Conservation (phyloP, 2,797 vertebrate species). For the Astyanax mexicanus region DNA sequence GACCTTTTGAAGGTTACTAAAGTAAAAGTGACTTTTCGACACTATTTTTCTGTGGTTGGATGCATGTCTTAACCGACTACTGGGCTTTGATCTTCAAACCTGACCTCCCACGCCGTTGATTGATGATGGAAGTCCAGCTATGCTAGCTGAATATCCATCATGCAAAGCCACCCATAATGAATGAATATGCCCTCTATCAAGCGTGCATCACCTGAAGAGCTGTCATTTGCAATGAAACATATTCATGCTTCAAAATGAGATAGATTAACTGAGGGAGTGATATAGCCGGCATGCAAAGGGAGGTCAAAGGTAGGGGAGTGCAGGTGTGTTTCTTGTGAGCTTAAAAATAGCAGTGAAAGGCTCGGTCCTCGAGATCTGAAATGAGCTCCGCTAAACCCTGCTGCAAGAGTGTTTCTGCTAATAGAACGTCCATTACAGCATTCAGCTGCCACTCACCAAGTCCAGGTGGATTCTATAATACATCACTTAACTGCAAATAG, state of each 20-base stretch:
- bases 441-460: conserved; percentile 8
- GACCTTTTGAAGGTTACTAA: conserved; percentile 47
- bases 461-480: conserved; percentile 15
- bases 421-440: conserved; percentile 11
- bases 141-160: conserved; percentile 80
- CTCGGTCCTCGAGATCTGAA: background rate
- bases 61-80: conserved; percentile 60
- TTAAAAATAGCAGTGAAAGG: conserved; percentile 22
- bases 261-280: conserved; percentile 77
- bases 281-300: conserved; percentile 72
- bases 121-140: conserved; percentile 72
- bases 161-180: conserved; percentile 74
- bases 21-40: conserved; percentile 51
- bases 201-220: conserved; percentile 81
- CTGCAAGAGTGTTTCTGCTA: background rate
- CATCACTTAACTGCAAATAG: conserved; percentile 18
- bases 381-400: background rate
- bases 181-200: conserved; percentile 83
- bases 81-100: conserved; percentile 81
- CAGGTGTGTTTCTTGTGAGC: conserved; percentile 31
- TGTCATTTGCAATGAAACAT: conserved; percentile 75
- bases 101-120: conserved; percentile 74
- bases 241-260: conserved; percentile 78
- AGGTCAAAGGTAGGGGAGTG: conserved; percentile 51
- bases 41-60: conserved; percentile 52